Evolutionary conservation across 2,888 invertebrate species (phyloP), one percentile per base, ranked within the genome.

Genomic region (Drosophila falleni): DNA sequence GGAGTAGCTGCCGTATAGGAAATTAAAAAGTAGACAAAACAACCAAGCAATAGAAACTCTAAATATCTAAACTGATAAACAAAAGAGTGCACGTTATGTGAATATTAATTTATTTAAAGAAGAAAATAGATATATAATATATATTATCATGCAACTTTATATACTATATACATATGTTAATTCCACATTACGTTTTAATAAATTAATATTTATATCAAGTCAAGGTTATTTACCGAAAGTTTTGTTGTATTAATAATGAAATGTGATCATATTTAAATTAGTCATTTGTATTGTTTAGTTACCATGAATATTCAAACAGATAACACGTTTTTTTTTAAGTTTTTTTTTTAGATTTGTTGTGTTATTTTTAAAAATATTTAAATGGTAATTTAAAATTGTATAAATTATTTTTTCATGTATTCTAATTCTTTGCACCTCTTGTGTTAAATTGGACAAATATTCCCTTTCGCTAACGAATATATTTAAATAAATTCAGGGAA

Each of bases 251-350:
- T 37, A 10, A 6, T 4, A 23, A 46, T 4, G 33, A 26, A 37
- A 58, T 26, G 37, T 41, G 41, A 41, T 19, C 42, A 23, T 15
- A 35, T 15, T n/a, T 5, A 35, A 55, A 35, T 15, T 35, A 15
- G 42, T 44, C 33, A 19, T 33, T 19, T 33, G 5, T n/a, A 33
- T 31, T 19, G n/a, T 31, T 54, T 13, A 29, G 11, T 29, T 26
- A 26, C n/a, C n/a, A 46, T 8, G 9, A 42, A n/a, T 42, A 42
- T 42, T 19, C 31, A 54, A 54, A 54, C 16, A 2, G 16, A 53
- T 15, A 15, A 16, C 11, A 54, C 9, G 16, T 26, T 4, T 29
- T 51, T 19, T 33, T 23, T 23, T 2, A 23, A 5, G 5, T 26
- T 3, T 29, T 6, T 6, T 29, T 53, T 23, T 33, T 23, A 5